phyloP scores from a whole-genome alignment of 1,140 invertebrate genomes.

The Drosophila murphyi region DNA sequence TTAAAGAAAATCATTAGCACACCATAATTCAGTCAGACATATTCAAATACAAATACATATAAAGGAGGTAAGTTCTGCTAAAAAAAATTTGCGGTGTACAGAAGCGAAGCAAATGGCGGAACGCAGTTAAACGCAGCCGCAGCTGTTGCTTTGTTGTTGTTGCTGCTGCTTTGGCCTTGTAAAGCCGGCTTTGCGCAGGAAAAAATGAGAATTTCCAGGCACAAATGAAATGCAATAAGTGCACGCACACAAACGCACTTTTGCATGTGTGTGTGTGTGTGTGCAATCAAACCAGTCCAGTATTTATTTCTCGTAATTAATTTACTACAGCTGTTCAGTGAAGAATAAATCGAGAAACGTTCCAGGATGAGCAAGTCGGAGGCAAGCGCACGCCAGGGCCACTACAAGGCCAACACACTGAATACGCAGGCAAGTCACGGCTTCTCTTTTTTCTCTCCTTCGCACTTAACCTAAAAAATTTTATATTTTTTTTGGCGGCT shows the following conservation, averaged over 20 bases:
- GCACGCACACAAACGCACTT: conserved; percentile 13
- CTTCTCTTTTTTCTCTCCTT: conserved; percentile 2
- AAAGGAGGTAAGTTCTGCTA: conserved; percentile 27
- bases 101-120: neutral
- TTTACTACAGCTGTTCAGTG: conserved; percentile 33
- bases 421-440: conserved; percentile 69
- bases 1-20: neutral
- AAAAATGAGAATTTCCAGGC: conserved; percentile 17
- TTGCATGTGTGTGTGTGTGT: neutral
- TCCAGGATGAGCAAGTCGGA: conserved; percentile 73
- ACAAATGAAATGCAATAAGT: conserved; percentile 36
- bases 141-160: conserved; percentile 58
- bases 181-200: conserved; percentile 19
- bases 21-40: conserved; percentile 7
- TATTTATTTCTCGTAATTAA: neutral
- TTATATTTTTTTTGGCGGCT: conserved; percentile 3
- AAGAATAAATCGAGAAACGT: conserved; percentile 12
- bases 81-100: neutral
- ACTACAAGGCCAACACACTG: conserved; percentile 75
- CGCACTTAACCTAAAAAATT: conserved; percentile 54
- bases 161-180: conserved; percentile 41
- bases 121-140: conserved; percentile 37
- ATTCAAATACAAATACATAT: conserved; percentile 3
- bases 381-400: conserved; percentile 60
- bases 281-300: conserved; percentile 51